Base-by-base conservation (phyloP, 2,888 invertebrate species). In the Thereva unica region DNA sequence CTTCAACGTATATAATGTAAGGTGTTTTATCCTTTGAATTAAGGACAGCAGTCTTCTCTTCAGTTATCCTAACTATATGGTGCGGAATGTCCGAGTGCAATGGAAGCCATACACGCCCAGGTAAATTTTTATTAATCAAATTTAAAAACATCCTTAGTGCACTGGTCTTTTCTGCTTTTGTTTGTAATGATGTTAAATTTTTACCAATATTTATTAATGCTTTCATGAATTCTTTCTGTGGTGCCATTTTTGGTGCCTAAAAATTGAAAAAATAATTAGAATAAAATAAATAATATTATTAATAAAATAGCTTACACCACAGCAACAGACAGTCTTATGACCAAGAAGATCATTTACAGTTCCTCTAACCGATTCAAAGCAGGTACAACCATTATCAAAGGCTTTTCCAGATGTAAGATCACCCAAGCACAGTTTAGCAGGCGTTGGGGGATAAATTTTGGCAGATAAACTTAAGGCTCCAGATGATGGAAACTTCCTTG, bases 41-140 rank as follows among this genome's bases (percentile, higher is more conserved):
- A 71, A 99, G 89, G 64, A 99, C 97, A 61, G 97, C 97, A 69
- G 97, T 96, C 71, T 95, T 95, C 76, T 95, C 95, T 68, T 95
- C 95, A 50, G 98, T 97, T 82, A 99, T 95, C 81, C 98, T 86
- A 56, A 99, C 91, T 74, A 99, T 91, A 78, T 95, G 92, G 83
- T 99, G 98, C 59, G 93, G 90, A 74, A 85, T 83, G 63, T 77
- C 75, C 72, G 90, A 90, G 80, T 95, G 91, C 54, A 98, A 85
- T 9, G 99, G 99, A 74, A 99, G 85, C 97, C 98, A 99, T 69
- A 99, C 98, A 68, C 97, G 85, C 8, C 98, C 97, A 9, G 99
- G 99, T 69, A 99, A 85, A 84, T 99, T 98, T 72, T 97, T 86
- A 83, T 99, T 99, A 68, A 99, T 84, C 73, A 93, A 86, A 72